phyloP scores from a whole-genome alignment of 1,140 invertebrate species.

The Thereuonema tuberculata region DNA sequence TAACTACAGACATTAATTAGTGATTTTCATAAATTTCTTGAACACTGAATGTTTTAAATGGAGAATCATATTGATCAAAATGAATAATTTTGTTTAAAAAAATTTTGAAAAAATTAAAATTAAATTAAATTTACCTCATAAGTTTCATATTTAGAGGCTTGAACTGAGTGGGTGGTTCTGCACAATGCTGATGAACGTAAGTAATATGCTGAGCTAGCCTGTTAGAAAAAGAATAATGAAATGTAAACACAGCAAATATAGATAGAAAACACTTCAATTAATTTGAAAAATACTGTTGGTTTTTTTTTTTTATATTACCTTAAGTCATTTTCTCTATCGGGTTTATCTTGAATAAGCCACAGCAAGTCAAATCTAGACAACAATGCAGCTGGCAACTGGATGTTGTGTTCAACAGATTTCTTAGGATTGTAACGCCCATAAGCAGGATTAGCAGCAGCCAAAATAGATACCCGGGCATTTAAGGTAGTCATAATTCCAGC shows the following conservation, averaged over 20 bases:
- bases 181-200: constrained; percentile 86
- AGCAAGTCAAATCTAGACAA: constrained; percentile 94
- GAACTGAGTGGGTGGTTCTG: constrained; percentile 62
- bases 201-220: constrained; percentile 94
- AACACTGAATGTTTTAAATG: too few relatives aligned
- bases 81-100: too few relatives aligned
- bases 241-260: too few relatives aligned
- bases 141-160: constrained; percentile 81
- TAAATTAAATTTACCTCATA: constrained; percentile 44
- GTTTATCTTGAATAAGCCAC: constrained; percentile 93
- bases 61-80: too few relatives aligned
- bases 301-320: constrained; percentile 32
- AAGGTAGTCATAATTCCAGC: constrained; percentile 96
- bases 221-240: too few relatives aligned
- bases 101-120: too few relatives aligned
- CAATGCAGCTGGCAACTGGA: constrained; percentile 93
- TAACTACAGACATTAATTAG: too few relatives aligned
- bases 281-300: not conserved
- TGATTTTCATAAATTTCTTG: too few relatives aligned
- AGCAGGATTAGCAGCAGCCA: constrained; percentile 97
- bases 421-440: constrained; percentile 96
- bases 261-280: constrained; percentile 1
- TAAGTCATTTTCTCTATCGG: constrained; percentile 83
- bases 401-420: constrained; percentile 89
- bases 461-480: constrained; percentile 91